Evolutionary conservation across 2,797 vertebrate species (phyloP).

Genomic region (Lithobates sylvaticus): DNA sequence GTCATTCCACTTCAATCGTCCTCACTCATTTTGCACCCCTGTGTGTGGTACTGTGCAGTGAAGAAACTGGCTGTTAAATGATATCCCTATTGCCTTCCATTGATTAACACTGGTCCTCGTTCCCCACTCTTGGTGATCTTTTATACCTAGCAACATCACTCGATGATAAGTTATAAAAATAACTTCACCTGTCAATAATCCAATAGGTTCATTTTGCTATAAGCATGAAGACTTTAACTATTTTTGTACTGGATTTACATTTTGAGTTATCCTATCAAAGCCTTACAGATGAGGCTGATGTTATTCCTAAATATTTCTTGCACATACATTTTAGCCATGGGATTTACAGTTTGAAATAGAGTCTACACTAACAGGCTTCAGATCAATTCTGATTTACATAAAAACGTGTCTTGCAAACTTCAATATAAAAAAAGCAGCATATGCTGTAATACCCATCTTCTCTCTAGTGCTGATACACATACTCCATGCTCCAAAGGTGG

Average conservation of each 20-base stretch:
- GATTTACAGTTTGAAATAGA: too few species aligned
- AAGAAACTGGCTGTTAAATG: conserved; percentile 10
- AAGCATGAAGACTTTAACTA: not conserved
- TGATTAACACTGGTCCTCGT: conserved; percentile 6
- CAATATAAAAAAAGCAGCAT: too few species aligned
- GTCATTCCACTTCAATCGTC: conserved; percentile 20
- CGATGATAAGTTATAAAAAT: not conserved
- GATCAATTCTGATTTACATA: too few species aligned
- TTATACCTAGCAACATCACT: conserved; percentile 13
- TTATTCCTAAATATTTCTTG: too few species aligned
- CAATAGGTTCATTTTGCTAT: not conserved
- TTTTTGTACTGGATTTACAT: not conserved
- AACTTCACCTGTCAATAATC: conserved; percentile 31
- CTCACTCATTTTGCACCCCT: conserved; percentile 10
- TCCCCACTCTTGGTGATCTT: not conserved
- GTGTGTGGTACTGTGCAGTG: conserved; percentile 17
- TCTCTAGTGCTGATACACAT: too few species aligned
- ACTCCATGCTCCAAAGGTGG: too few species aligned
- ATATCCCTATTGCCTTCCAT: conserved; percentile 22
- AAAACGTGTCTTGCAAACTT: too few species aligned
- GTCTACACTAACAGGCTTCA: too few species aligned
- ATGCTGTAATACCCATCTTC: too few species aligned
- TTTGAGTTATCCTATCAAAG: too few species aligned
- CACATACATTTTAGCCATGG: too few species aligned
- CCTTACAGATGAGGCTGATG: too few species aligned